Evolutionary conservation across 2,888 invertebrate genomes (phyloP), one percentile per base, ranked within the genome.

Genomic region (Sycophila texana): DNA sequence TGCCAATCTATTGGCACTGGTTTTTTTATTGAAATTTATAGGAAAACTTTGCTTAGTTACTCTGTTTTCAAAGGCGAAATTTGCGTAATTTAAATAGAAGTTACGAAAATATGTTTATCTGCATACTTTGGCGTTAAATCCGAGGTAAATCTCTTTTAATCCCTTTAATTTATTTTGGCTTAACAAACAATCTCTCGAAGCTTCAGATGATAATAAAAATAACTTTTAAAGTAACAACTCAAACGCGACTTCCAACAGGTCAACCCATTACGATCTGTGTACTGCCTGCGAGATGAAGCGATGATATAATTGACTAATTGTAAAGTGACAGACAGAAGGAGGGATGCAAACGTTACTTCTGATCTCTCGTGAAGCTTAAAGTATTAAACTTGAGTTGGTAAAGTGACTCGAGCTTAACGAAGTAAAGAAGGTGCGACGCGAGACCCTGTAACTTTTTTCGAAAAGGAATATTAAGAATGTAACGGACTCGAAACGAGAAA

Each of bases 351-450:
- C 51, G 47, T 47, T 16, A 61, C 22, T 70, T 70, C 26, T 70
- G 68, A 76, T 68, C 68, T 76, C 68, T 76, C 39, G 53, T 55
- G 16, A n/a, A 70, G 75, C 68, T 76, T 70, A 68, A 76, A 76
- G 75, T 68, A 68, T 76, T 76, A 76, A 76, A 76, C 68, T 68
- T 53, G 60, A 61, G 67, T 75, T 22, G 58, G 16, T 51, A 53
- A 61, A 71, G 65, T 75, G 71, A 77, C 65, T 77, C 20, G 58
- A 47, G 65, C 58, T 71, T 70, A 77, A 71, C 51, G 49, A 77
- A 71, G n/a, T 77, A 57, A 77, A 77, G 57, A 71, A 77, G 65
- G 71, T 71, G 61, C 53, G 16, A 76, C 39, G 10, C 30, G 65
- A 47, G 47, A n/a, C 14, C 18, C 49, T 22, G 39, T 39, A 70